phyloP scores from a whole-genome alignment of 2,797 vertebrate species.

The Falco berigora region DNA sequence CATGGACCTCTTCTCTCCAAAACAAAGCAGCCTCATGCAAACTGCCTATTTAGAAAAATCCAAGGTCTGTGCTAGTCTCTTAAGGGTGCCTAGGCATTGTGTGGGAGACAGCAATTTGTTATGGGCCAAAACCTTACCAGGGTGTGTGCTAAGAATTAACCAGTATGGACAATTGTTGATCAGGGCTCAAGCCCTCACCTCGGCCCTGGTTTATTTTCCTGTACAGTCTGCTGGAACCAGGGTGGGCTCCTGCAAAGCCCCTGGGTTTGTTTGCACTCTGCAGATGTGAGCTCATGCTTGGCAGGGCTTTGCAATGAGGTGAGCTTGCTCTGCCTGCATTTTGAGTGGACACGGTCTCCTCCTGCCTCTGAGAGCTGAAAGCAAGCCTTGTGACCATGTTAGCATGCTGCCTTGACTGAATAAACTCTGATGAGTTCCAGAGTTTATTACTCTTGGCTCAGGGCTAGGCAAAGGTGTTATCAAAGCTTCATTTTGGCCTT shows the following conservation, averaged over 20 bases:
- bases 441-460: neutral
- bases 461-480: neutral
- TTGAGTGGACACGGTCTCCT: neutral
- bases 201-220: neutral
- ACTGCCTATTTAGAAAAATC: neutral
- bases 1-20: neutral
- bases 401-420: neutral
- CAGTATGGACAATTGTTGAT: fast-evolving
- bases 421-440: neutral
- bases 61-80: neutral
- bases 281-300: neutral
- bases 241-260: neutral
- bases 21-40: neutral
- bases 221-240: neutral
- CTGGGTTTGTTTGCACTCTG: neutral
- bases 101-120: neutral
- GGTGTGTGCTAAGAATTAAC: neutral
- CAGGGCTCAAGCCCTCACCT: neutral
- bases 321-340: neutral
- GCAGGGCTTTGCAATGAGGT: neutral
- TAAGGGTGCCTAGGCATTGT: neutral
- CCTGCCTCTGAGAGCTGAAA: neutral
- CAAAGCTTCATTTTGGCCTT: neutral
- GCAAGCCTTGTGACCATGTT: neutral
- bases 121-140: neutral